These are phyloP conservation scores for Apostichopus californicus DNA, from an alignment of 35 echinoderm and acorn worm species.

Conservation along the genomic window DNA sequence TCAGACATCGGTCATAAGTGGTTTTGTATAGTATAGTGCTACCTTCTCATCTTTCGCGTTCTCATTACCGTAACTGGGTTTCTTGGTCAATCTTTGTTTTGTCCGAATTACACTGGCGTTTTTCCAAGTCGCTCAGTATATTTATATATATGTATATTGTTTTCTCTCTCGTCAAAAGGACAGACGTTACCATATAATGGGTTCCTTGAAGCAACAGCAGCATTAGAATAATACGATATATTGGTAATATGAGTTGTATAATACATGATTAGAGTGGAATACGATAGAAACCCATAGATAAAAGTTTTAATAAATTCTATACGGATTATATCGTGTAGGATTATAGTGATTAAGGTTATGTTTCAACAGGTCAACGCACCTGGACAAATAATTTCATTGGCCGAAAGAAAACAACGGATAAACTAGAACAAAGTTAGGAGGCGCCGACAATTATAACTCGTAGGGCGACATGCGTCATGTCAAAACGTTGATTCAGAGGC, in stretches of 20 bases:
- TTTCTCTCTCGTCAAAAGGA: neutral
- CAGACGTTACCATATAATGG: neutral
- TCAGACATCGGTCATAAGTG: constrained; percentile 1
- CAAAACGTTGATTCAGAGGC: no score
- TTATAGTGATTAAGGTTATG: no score
- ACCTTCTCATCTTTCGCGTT: neutral
- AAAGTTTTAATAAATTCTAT: no score
- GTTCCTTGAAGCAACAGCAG: neutral
- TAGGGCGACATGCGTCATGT: no score
- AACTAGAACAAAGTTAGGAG: no score
- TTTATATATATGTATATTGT: neutral
- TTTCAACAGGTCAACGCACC: no score
- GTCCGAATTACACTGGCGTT: neutral
- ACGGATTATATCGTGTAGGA: no score
- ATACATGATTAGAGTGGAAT: neutral
- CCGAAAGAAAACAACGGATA: no score
- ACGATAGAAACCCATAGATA: neutral
- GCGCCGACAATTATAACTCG: no score
- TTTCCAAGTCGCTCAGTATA: neutral
- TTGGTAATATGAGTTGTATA: constrained; percentile 1
- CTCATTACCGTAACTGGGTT: constrained; percentile 9
- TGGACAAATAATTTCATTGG: no score
- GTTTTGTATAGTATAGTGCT: neutral
- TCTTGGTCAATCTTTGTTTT: constrained; percentile 19
- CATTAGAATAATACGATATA: neutral